phyloP scores from a whole-genome alignment of 2,888 invertebrate genomes.

The Amphipoea oculea region DNA sequence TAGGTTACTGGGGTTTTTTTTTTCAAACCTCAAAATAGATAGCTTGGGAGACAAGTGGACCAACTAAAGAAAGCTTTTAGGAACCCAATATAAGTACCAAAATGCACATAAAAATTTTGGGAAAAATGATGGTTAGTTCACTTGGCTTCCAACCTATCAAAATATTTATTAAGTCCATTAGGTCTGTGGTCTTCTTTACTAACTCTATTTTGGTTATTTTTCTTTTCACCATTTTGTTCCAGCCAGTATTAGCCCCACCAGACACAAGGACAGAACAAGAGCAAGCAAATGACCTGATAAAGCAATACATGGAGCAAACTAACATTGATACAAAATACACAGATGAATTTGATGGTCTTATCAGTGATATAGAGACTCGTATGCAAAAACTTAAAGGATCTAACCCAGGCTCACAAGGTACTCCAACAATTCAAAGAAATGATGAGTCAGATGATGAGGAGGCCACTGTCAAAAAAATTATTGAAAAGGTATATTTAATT shows the following conservation, averaged over 20 bases:
- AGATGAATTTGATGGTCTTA: constrained; percentile 81
- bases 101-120: neutral
- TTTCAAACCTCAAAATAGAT: neutral
- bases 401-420: constrained; percentile 34
- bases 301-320: constrained; percentile 89
- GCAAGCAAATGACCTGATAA: constrained; percentile 93
- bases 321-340: constrained; percentile 85
- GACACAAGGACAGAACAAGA: constrained; percentile 93
- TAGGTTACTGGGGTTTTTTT: constrained; percentile 71
- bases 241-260: constrained; percentile 84
- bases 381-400: constrained; percentile 78
- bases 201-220: neutral
- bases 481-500: constrained; percentile 79
- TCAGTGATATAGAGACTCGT: constrained; percentile 80
- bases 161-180: neutral
- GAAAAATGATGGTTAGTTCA: neutral
- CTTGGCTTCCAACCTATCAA: neutral
- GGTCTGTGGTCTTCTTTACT: neutral
- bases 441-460: constrained; percentile 82
- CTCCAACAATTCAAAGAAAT: constrained; percentile 40
- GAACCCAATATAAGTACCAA: neutral
- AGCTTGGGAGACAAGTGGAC: neutral
- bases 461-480: constrained; percentile 78
- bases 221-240: constrained; percentile 47
- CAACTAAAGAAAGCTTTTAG: neutral